These are phyloP conservation scores for Lycia hirtaria DNA, from an alignment of 2,888 invertebrate species.

Conservation along the genomic window DNA sequence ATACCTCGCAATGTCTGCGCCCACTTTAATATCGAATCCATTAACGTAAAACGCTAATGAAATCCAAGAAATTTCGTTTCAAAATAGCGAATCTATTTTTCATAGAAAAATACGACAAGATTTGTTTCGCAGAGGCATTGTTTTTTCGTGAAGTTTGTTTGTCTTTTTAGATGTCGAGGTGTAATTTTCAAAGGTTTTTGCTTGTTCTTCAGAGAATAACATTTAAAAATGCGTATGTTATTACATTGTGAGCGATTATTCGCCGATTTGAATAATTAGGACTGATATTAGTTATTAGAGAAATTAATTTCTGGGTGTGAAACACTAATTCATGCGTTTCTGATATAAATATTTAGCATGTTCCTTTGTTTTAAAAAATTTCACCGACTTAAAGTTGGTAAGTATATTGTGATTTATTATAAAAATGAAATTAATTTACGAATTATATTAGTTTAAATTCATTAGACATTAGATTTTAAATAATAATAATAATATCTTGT, in stretches of 20 bases:
- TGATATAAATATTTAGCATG: constrained; percentile 59
- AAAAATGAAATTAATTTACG: constrained; percentile 68
- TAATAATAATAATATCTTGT: constrained; percentile 69
- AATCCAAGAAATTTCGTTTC: not conserved
- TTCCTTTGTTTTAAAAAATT: constrained; percentile 75
- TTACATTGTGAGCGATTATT: constrained; percentile 9
- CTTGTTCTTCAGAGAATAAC: constrained; percentile 2
- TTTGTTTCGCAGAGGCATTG: not conserved
- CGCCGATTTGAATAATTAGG: constrained; percentile 37
- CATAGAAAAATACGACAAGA: not conserved
- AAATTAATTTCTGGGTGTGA: constrained; percentile 64
- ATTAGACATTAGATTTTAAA: constrained; percentile 71
- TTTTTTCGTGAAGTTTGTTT: not conserved
- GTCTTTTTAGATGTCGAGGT: constrained; percentile 6
- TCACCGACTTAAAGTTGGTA: constrained; percentile 82
- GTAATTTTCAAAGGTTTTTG: constrained; percentile 3
- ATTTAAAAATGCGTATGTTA: not conserved
- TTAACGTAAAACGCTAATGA: not conserved
- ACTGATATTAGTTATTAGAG: constrained; percentile 39
- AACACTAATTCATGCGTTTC: constrained; percentile 64
- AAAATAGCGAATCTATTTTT: not conserved
- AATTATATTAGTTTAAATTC: constrained; percentile 76
- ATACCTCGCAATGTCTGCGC: too few species aligned
- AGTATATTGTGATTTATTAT: constrained; percentile 81
- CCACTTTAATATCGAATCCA: not conserved